These are phyloP conservation scores for Proteles cristata DNA, from an alignment of 2,113 vertebrate genomes.

Conservation along the genomic window DNA sequence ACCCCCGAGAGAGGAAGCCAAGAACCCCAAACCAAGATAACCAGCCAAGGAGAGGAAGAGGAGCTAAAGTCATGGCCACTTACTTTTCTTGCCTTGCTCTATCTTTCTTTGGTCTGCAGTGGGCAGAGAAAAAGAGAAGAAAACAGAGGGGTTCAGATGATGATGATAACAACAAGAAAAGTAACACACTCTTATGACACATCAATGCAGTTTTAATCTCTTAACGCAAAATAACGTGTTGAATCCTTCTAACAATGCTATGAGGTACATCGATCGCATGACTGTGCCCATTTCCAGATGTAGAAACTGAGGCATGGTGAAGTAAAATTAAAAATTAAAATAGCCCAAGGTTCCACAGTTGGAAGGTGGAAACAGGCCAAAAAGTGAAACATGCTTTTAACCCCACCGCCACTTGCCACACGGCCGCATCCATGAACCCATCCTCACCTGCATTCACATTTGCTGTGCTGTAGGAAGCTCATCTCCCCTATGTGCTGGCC, in stretches of 20 bases:
- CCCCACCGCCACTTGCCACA: neutral
- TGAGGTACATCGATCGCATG: neutral
- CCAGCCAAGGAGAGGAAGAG: slow-evolving; percentile 64
- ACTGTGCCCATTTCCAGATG: neutral
- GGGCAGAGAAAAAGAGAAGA: slow-evolving; percentile 80
- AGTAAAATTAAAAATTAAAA: neutral
- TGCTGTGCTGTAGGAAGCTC: slow-evolving; percentile 98
- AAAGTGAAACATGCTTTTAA: too few species aligned
- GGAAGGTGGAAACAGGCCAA: neutral
- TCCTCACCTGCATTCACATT: slow-evolving; percentile 99
- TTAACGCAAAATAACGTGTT: neutral
- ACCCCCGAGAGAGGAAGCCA: slow-evolving; percentile 61
- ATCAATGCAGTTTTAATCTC: neutral
- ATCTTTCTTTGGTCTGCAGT: slow-evolving; percentile 95
- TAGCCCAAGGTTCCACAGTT: neutral
- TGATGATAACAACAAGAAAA: neutral
- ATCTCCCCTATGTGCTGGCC: slow-evolving; percentile 92
- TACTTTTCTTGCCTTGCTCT: slow-evolving; percentile 96
- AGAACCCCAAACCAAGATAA: slow-evolving; percentile 76
- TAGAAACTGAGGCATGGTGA: neutral
- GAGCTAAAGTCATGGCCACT: slow-evolving; percentile 85
- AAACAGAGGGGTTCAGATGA: slow-evolving; percentile 66
- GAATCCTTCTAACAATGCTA: neutral
- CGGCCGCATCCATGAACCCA: neutral
- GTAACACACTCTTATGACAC: fast-evolving